Conservation (phyloP, 92 coral and sea anemone species). For the Chrysogorgia sp. region DNA sequence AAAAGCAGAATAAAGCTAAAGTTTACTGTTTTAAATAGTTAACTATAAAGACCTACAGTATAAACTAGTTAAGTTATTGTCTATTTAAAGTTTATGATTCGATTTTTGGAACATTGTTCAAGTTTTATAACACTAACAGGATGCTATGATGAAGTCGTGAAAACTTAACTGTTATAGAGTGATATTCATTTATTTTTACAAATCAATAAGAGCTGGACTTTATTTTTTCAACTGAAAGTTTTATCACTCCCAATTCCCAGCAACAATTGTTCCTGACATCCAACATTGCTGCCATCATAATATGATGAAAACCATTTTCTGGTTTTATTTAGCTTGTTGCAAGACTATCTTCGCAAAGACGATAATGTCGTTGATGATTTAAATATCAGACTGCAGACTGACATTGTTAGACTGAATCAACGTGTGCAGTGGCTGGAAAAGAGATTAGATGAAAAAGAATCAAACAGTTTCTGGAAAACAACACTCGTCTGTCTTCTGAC, state of each 20-base stretch:
- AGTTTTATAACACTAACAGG: too few species aligned
- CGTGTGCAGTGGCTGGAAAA: conserved; percentile 74
- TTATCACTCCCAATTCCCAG: neutral
- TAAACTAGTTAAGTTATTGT: too few species aligned
- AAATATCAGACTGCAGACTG: conserved; percentile 66
- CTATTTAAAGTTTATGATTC: too few species aligned
- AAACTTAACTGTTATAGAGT: too few species aligned
- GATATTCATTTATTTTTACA: too few species aligned
- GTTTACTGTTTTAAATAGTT: too few species aligned
- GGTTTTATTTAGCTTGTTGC: conserved; percentile 23
- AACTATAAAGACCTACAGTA: too few species aligned
- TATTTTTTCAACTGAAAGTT: too few species aligned
- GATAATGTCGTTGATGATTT: conserved; percentile 57
- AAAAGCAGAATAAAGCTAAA: too few species aligned
- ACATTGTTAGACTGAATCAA: conserved; percentile 62
- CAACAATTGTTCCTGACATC: neutral
- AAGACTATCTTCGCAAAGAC: conserved; percentile 64
- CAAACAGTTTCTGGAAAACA: conserved; percentile 84
- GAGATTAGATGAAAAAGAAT: conserved; percentile 56
- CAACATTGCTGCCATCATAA: neutral
- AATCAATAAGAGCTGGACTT: too few species aligned
- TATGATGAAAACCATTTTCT: neutral
- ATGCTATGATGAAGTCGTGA: too few species aligned
- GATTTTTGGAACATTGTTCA: too few species aligned
- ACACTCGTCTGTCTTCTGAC: conserved; percentile 77